Base-by-base conservation (phyloP, 2,888 invertebrate species). In the Machimus rusticus region DNA sequence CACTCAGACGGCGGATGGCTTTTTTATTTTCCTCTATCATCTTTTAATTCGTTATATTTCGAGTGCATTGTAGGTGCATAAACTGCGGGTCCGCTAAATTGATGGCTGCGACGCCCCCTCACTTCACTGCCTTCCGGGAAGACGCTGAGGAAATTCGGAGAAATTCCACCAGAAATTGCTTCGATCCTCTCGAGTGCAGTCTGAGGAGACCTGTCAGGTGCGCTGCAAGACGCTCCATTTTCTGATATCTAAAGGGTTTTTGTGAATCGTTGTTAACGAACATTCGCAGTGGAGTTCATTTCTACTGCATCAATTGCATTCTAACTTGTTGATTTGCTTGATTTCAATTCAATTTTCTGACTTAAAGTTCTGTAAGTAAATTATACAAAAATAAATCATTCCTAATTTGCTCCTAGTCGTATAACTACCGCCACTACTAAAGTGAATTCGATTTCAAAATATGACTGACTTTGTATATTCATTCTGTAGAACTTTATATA, bases 11-110 rank as follows among this genome's bases (percentile, higher is more conserved):
- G 66, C 74, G 57, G 82, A 82, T 66, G 82, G 55, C 55, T 37
- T 39, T 82, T 82, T 79, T 79, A 51, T 28, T 79, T 57, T 57
- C 51, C 37, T 82, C 82, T 57, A 82, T 82, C 82, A 82, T 82
- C 57, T 66, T 82, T 82, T 82, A 66, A 82, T 82, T 82, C 57
- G 55, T 82, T 57, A 82, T 82, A 82, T 82, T 82, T 82, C 16
- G 51, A 66, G 82, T 31, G 37, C 81, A 51, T n/a, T 51, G 81
- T 37, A 76, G 39, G 37, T 76, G 79, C 79, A 79, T 79, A 79
- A 79, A 14, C 39, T 79, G 66, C 66, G 66, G 66, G 66, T 28
- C 66, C 28, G 66, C 23, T 66, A 66, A 66, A 66, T 66, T 66
- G 66, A 66, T 66, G 66, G 66, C 66, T 66, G 9, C 3, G 66